These are phyloP conservation scores for Melanostoma scalare DNA, from an alignment of 2,888 invertebrate species.

Conservation along the genomic window DNA sequence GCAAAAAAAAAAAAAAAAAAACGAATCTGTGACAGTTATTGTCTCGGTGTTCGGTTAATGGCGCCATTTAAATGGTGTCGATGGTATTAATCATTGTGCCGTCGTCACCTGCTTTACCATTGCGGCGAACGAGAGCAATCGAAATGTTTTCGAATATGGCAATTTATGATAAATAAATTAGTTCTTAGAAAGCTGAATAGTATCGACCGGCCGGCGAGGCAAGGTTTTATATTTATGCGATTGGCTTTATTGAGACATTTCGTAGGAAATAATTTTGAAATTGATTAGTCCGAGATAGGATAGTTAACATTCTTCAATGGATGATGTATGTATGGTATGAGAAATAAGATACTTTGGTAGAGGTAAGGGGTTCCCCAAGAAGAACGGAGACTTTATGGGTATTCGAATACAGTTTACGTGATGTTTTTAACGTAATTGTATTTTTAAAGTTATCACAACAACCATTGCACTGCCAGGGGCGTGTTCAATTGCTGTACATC, in stretches of 20 bases:
- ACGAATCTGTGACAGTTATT: conserved; percentile 50
- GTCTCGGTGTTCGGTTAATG: conserved; percentile 40
- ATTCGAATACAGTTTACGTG: too few relatives aligned
- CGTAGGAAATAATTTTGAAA: conserved; percentile 13
- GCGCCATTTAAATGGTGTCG: conserved; percentile 47
- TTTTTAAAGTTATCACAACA: too few relatives aligned
- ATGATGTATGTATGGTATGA: not conserved
- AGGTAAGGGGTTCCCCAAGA: too few relatives aligned
- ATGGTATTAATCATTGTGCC: not conserved
- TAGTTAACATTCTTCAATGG: conserved; percentile 20
- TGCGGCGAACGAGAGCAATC: not conserved
- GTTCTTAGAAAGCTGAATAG: conserved; percentile 49
- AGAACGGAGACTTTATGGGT: too few relatives aligned
- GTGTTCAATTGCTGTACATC: too few relatives aligned
- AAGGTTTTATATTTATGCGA: conserved; percentile 21
- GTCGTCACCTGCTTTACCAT: conserved; percentile 26
- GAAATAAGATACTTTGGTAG: too few relatives aligned
- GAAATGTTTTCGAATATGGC: conserved; percentile 12
- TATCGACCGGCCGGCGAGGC: conserved; percentile 5
- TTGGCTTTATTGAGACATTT: conserved; percentile 31
- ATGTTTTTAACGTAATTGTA: too few relatives aligned
- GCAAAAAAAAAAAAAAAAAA: conserved; percentile 4
- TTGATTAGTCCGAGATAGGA: conserved; percentile 14
- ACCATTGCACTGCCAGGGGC: too few relatives aligned
- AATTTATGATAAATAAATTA: conserved; percentile 43